Percentiles rank a stretch among this genome's conserved stretches.
phyloP scores from a whole-genome alignment of 2,797 vertebrate species.

The Nothura maculosa region DNA sequence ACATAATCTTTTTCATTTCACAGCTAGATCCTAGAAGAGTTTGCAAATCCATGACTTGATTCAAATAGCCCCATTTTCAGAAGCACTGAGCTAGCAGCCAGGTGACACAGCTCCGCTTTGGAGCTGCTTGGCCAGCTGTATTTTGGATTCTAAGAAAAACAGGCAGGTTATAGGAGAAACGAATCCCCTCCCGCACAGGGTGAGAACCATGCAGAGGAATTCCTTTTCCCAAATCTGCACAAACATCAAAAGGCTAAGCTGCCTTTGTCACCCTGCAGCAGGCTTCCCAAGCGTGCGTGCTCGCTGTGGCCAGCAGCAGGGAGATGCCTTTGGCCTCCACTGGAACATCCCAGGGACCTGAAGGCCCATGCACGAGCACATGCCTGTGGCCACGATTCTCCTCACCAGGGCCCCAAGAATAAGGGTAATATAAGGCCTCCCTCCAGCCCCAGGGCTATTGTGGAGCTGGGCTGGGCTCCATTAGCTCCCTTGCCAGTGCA shows the following conservation, averaged over 20 bases:
- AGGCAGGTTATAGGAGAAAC: background rate
- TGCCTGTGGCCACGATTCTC: background rate
- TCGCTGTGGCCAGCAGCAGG: fast-evolving
- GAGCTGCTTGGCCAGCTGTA: background rate
- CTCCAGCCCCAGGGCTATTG: background rate
- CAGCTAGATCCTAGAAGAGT: background rate
- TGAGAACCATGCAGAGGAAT: background rate
- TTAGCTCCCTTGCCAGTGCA: background rate
- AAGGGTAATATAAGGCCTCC: background rate
- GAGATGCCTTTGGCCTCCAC: slow-evolving; percentile 1
- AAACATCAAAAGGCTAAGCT: background rate
- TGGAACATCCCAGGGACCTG: background rate
- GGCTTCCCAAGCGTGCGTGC: background rate
- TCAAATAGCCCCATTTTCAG: background rate
- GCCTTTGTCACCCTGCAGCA: background rate
- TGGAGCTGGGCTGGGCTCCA: background rate
- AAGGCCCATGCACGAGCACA: background rate
- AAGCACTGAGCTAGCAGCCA: background rate
- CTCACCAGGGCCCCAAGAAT: background rate
- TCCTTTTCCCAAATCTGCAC: background rate
- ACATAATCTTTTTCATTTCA: background rate
- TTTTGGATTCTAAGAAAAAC: background rate
- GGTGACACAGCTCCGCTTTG: background rate
- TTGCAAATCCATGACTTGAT: background rate
- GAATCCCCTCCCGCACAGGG: background rate